These are phyloP conservation scores for Parthenolecanium corni DNA, from an alignment of 2,888 invertebrate genomes.

Conservation along the genomic window DNA sequence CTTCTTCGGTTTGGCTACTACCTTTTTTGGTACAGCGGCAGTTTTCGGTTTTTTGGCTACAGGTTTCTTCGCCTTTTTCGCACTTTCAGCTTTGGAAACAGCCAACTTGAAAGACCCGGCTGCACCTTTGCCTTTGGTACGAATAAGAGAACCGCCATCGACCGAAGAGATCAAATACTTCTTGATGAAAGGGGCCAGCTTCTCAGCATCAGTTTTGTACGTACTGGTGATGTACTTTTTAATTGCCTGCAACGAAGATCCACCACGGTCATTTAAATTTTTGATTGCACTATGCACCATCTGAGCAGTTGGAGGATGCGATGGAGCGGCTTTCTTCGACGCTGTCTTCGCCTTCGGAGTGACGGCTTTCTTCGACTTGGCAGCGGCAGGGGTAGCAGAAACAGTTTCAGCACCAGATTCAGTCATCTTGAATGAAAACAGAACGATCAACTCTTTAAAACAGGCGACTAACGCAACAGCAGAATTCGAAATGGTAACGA, in stretches of 20 bases:
- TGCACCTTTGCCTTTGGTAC: constrained; percentile 47
- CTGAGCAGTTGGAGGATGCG: constrained; percentile 43
- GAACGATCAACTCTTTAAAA: neutral
- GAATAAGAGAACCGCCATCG: constrained; percentile 42
- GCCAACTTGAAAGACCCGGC: constrained; percentile 44
- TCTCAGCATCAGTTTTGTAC: constrained; percentile 50
- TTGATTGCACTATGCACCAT: constrained; percentile 50
- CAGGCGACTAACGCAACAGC: neutral
- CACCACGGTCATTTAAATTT: constrained; percentile 45
- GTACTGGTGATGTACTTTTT: constrained; percentile 51
- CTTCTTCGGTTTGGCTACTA: constrained; percentile 2
- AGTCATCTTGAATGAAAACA: constrained; percentile 9
- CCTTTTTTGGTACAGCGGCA: neutral
- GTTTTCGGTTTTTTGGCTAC: neutral
- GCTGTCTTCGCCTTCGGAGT: constrained; percentile 33
- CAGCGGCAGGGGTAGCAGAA: constrained; percentile 30
- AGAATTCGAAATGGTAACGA: neutral
- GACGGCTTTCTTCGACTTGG: constrained; percentile 33
- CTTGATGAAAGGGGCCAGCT: constrained; percentile 48
- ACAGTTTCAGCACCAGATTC: constrained; percentile 30
- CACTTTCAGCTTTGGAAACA: constrained; percentile 11
- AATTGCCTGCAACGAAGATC: constrained; percentile 48
- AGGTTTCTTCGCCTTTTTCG: constrained; percentile 5
- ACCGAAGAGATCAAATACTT: constrained; percentile 49
- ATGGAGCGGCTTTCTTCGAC: constrained; percentile 36